Evolutionary conservation across 2,888 invertebrate genomes (phyloP).

Genomic region (Synergus itoensis): DNA sequence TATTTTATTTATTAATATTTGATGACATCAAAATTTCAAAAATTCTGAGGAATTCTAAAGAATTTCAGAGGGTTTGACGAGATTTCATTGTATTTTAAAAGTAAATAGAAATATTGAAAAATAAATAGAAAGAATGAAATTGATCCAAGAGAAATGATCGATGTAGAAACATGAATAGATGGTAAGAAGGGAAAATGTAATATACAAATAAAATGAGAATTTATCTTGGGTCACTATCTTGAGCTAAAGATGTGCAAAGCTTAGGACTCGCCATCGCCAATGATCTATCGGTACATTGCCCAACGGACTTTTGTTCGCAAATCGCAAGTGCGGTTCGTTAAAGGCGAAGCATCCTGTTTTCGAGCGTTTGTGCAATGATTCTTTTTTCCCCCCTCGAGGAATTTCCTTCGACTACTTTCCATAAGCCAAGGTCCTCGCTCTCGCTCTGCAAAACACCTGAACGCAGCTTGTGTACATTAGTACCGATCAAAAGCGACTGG

Average conservation of each 20-base stretch:
- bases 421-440: constrained; percentile 63
- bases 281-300: constrained; percentile 50
- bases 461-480: constrained; percentile 43
- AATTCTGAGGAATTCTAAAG: no score
- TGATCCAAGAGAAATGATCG: neutral
- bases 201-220: neutral
- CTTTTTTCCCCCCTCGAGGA: constrained; percentile 54
- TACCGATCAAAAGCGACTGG: constrained; percentile 44
- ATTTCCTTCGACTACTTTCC: constrained; percentile 66
- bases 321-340: constrained; percentile 54
- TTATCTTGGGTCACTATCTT: constrained; percentile 29
- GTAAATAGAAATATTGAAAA: no score
- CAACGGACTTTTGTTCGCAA: constrained; percentile 55
- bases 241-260: constrained; percentile 11
- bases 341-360: constrained; percentile 67
- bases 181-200: neutral
- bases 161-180: neutral
- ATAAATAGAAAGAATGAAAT: no score
- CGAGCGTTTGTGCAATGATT: constrained; percentile 64
- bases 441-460: constrained; percentile 49
- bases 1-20: no score
- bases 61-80: no score
- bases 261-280: constrained; percentile 29
- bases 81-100: no score
- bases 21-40: no score